A percentile compares a stretch with the other conserved stretches of the same genome.
Evolutionary conservation across 2,888 invertebrate genomes (phyloP).

Genomic region (Lepidochrysops patricia): DNA sequence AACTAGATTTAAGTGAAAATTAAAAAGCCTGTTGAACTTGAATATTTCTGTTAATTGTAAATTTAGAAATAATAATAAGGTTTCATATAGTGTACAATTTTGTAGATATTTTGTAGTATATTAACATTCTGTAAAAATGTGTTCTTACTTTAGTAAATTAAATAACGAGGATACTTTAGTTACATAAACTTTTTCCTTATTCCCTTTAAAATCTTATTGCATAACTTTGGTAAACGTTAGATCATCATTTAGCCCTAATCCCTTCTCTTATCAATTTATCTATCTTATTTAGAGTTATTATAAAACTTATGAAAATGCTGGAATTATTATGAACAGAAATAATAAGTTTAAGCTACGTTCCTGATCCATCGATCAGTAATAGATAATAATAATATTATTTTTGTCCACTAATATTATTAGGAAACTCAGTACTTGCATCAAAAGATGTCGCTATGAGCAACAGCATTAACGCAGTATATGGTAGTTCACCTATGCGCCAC

Average conservation of each 20-base stretch:
- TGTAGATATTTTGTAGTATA: slow-evolving; percentile 71
- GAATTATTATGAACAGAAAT: too few species aligned
- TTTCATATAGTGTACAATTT: slow-evolving; percentile 74
- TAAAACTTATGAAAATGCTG: neutral
- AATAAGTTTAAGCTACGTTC: too few species aligned
- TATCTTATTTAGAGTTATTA: too few species aligned
- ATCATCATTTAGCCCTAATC: neutral
- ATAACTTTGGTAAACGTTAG: neutral
- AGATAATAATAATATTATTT: neutral
- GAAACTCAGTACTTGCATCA: neutral
- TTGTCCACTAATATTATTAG: neutral
- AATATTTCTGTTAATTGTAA: slow-evolving; percentile 71
- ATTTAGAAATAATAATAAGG: slow-evolving; percentile 64
- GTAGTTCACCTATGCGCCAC: neutral
- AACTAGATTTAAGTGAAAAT: slow-evolving; percentile 49
- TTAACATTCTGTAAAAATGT: slow-evolving; percentile 76
- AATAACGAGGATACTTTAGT: slow-evolving; percentile 76
- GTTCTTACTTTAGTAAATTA: slow-evolving; percentile 76
- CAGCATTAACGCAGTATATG: neutral
- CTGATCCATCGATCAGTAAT: too few species aligned
- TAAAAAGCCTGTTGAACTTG: slow-evolving; percentile 67
- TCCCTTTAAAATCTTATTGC: neutral
- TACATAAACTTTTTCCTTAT: slow-evolving; percentile 59
- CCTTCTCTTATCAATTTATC: neutral
- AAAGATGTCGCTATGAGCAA: neutral